Conservation (phyloP, 1,140 invertebrate species). For the Coboldia fuscipes region DNA sequence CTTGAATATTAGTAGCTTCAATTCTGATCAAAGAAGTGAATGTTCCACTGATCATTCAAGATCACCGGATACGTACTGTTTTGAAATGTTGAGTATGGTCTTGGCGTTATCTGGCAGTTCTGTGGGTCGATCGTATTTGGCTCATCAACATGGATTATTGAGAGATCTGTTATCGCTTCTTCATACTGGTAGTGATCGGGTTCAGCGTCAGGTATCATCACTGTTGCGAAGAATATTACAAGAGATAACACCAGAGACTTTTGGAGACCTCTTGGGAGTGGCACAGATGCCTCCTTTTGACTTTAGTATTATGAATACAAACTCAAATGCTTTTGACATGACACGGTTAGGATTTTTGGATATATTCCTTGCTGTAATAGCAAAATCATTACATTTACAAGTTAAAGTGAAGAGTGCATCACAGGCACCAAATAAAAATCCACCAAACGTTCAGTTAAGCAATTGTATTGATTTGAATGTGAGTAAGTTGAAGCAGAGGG, state of each 20-base stretch:
- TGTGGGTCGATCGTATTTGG: conserved; percentile 73
- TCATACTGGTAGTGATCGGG: conserved; percentile 82
- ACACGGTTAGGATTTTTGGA: conserved; percentile 47
- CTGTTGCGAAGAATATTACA: conserved; percentile 63
- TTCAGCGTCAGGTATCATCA: conserved; percentile 78
- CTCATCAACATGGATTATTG: conserved; percentile 67
- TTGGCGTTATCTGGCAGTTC: conserved; percentile 81
- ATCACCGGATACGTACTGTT: conserved; percentile 78
- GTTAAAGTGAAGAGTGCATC: conserved; percentile 48
- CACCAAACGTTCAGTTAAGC: conserved; percentile 15
- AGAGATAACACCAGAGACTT: conserved; percentile 45
- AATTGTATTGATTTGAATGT: conserved; percentile 18
- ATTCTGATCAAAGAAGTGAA: conserved; percentile 8
- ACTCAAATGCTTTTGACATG: conserved; percentile 36
- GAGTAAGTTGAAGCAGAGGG: conserved; percentile 9
- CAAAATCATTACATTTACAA: conserved; percentile 69
- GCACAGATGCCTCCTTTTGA: conserved; percentile 48
- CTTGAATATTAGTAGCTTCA: neutral
- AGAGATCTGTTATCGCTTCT: conserved; percentile 68
- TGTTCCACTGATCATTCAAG: conserved; percentile 22
- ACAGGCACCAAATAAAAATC: conserved; percentile 11
- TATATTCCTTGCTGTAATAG: conserved; percentile 68
- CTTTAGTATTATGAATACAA: conserved; percentile 44
- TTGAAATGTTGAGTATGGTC: conserved; percentile 90
- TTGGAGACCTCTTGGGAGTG: conserved; percentile 44